Base-by-base conservation (phyloP, 2,888 invertebrate genomes). In the Acleris emargana region DNA sequence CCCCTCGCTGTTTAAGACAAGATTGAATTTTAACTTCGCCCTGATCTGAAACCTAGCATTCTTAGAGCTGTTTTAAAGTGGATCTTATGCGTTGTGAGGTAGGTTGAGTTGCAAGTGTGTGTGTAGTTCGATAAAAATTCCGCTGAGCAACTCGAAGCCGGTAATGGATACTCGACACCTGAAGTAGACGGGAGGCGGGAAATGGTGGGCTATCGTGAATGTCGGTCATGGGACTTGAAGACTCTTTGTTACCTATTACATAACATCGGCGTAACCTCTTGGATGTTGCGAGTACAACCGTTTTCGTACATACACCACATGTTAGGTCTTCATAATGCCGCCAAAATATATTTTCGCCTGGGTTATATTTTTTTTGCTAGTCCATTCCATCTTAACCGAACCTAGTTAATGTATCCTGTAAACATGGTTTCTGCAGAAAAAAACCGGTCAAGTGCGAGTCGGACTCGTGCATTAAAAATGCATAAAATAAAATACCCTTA, bases 101-200 rank as follows among this genome's bases (percentile, higher is more conserved):
- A 9, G 32, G 52, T 13, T 25, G 55, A 45, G 7, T 18, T n/a
- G 7, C 64, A 53, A 63, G 64, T 68, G 67, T 64, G 67, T 62
- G 69, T 60, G 71, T 68, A 68, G 42, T 61, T 28, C 64, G 28
- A 66, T 71, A 67, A 69, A 69, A 71, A 71, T 71, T 68, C 68
- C 66, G 61, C 64, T 59, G 64, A 45, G 69, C 58, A 62, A 71
- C 69, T n/a, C 42, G 71, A 70, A 43, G 54, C 67, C n/a, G 43
- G 50, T 53, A 59, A 54, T 47, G 11, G 72, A 61, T 69, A 77
- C 68, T 59, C 59, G 77, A 80, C 72, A 69, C 78, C 67, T 11
- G 38, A 58, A 62, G 51, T 32, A 57, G 38, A 66, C 60, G 55
- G 50, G 49, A 47, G 25, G 57, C 51, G 47, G 61, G 32, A 57